Base-by-base conservation (phyloP, 2,797 vertebrate species). In the Catostomus latipinnis region DNA sequence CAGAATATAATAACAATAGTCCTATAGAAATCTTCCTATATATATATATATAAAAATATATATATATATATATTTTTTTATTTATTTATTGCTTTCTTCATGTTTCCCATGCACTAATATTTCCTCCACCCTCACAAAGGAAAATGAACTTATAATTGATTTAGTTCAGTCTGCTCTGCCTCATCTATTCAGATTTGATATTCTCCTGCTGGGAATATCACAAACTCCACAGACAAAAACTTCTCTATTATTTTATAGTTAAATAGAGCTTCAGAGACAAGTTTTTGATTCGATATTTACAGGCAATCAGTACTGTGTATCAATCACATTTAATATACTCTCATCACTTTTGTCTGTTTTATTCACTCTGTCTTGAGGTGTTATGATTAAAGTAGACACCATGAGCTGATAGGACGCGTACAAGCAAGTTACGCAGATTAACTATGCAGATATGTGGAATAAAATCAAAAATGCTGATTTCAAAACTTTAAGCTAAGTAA, bases 201-300 rank as follows among this genome's bases (percentile, higher is more conserved):
- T 34, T 34, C 34, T 34, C 3, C 34, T 10, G 8, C 4, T 1
- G 52, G 49, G n/a, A 71, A 3, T 46, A n/a, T 56, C 50, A 1
- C 49, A 14, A 34, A 46, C 13, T 12, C 16, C 52, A 71, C 18
- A 69, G 78, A 74, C 63, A 13, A 60, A 71, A 81, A 61, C 54
- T 13, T 74, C 48, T 74, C 7, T 61, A 61, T 69, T 80, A 74
- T 18, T 81, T 81, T 60, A 81, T 74, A 61, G 71, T 50, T 68
- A 46, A 13, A 6, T 18, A 46, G n/a, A 11, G 14, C 65, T 52
- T 22, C 9, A 6, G 9, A 6, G 52, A 57, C 12, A 61, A 56
- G 14, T 46, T 56, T 6, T 75, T 22, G 22, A 22, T 66, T 54
- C 0, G 54, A 58, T 77, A 13, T 52, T 69, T 77, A 43, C 18